Base-by-base conservation (phyloP, 2,797 vertebrate species). In the Kryptopterus vitreolus region DNA sequence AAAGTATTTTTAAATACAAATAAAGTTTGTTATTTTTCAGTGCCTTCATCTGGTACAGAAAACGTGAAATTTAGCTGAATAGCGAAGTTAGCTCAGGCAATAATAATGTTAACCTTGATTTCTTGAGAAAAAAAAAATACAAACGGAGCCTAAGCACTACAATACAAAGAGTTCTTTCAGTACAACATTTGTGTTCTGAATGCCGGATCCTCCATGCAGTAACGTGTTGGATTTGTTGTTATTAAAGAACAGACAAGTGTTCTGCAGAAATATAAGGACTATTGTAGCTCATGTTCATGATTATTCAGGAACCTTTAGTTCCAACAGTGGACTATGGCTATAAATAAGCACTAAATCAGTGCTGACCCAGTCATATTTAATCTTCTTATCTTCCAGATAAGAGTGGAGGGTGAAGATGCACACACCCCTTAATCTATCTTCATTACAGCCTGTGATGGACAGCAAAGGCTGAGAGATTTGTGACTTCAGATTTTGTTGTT, bases 391-490 rank as follows among this genome's bases (percentile, higher is more conserved):
- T 55, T 24, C 81, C 58, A 50, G 50, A n/a, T 59, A 50, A 80
- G 43, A 77, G 79, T 76, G 69, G 46, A 81, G 68, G 80, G 61
- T 73, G 50, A 61, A 77, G 50, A 70, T 79, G 68, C 76, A 73
- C 61, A 82, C 79, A 65, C 55, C 79, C 59, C 35, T 70, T 74
- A 82, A 85, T 80, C 76, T 55, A 52, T 75, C 69, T 77, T 73
- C 65, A 77, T 80, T 82, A 74, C 43, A 70, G 70, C 15, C 9
- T 48, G 59, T 76, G 85, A 86, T 76, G 55, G 69, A 82, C 78
- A 84, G 79, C 24, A 79, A 26, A 31, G 83, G 66, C 73, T 80
- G 75, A 76, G 79, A 86, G 80, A 33, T 75, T 35, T 7, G 50
- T 58, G 79, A 73, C n/a, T 72, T 71, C 61, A 48, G 43, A 33